These are phyloP conservation scores for Timandra comae DNA, from an alignment of 2,888 invertebrate genomes.

Conservation along the genomic window DNA sequence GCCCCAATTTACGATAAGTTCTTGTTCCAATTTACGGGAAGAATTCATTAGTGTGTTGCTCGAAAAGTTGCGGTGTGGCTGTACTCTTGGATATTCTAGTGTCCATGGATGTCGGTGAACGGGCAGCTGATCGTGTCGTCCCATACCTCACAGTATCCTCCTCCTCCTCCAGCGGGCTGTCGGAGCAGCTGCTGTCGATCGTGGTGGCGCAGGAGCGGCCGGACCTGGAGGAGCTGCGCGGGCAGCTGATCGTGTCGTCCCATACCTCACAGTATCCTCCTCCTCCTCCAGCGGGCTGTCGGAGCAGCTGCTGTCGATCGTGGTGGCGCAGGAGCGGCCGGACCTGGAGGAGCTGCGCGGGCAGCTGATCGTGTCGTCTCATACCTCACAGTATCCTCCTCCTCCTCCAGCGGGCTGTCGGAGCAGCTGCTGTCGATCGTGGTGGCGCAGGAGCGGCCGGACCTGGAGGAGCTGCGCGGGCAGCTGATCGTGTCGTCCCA, in stretches of 20 bases:
- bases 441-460: conserved; percentile 92
- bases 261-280: too few relatives aligned
- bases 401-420: conserved; percentile 83
- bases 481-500: conserved; percentile 87
- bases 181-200: conserved; percentile 90
- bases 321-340: conserved; percentile 92
- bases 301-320: conserved; percentile 90
- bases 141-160: too few relatives aligned
- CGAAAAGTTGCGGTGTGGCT: too few relatives aligned
- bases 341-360: conserved; percentile 91
- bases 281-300: conserved; percentile 84
- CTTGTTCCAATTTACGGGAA: too few relatives aligned
- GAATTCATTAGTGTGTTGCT: too few relatives aligned
- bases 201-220: conserved; percentile 94
- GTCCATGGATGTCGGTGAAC: too few relatives aligned
- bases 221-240: conserved; percentile 93
- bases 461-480: conserved; percentile 89
- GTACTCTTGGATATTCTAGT: too few relatives aligned
- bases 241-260: too few relatives aligned
- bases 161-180: conserved; percentile 83
- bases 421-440: conserved; percentile 92
- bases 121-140: too few relatives aligned
- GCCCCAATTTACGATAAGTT: too few relatives aligned
- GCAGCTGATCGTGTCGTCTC: conserved; percentile 85
- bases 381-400: too few relatives aligned